These are phyloP conservation scores for Margarornis squamiger DNA, from an alignment of 2,797 vertebrate genomes.

Conservation along the genomic window DNA sequence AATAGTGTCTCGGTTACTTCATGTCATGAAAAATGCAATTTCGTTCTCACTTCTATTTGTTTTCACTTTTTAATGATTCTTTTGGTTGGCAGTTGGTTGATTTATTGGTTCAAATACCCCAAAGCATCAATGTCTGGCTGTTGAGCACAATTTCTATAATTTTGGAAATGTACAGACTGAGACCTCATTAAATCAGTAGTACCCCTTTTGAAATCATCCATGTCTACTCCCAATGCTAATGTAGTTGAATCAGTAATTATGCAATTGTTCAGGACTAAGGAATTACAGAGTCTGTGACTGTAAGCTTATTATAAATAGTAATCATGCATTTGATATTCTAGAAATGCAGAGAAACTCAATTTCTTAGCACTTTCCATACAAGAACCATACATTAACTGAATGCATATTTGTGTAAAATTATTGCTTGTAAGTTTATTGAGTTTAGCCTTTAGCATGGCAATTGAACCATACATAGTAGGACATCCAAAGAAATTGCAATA, in stretches of 20 bases:
- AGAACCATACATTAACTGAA: conserved; percentile 21
- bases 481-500: conserved; percentile 14
- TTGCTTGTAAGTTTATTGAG: conserved; percentile 42
- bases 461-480: not conserved
- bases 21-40: not conserved
- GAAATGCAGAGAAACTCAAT: conserved; percentile 10
- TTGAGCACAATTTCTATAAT: conserved; percentile 12
- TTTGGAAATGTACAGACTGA: conserved; percentile 1
- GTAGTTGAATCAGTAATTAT: conserved; percentile 22
- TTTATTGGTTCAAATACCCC: conserved; percentile 10
- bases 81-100: not conserved
- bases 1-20: not conserved
- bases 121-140: not conserved
- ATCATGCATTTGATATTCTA: conserved; percentile 2
- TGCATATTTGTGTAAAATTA: conserved; percentile 16
- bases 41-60: not conserved
- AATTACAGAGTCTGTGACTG: conserved; percentile 15
- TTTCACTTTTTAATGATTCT: not conserved
- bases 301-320: conserved; percentile 33
- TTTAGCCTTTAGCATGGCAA: conserved; percentile 21
- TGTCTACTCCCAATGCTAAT: conserved; percentile 15
- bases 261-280: conserved; percentile 5
- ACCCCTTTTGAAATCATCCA: conserved; percentile 32
- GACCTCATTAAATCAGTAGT: conserved; percentile 35
- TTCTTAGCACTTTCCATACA: not conserved